Conservation (phyloP, 2,113 vertebrate species). For the Phylloscopus whistleri region DNA sequence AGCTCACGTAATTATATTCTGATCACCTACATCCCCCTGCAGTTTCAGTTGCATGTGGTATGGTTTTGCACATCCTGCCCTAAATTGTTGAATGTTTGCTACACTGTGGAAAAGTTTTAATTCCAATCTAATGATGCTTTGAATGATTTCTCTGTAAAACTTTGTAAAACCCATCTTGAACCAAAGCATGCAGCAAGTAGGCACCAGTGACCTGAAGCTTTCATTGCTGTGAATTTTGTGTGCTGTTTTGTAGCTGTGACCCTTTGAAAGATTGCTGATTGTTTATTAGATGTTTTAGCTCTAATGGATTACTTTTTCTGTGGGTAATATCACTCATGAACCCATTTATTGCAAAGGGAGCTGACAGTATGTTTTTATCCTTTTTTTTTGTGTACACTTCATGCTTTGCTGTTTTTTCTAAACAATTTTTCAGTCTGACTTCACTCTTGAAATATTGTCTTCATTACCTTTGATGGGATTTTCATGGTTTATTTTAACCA, state of each 20-base stretch:
- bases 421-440: not conserved
- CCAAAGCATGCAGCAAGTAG: not conserved
- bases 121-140: not conserved
- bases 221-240: not conserved
- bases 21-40: conserved; percentile 14
- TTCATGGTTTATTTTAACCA: conserved; percentile 25
- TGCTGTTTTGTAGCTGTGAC: not conserved
- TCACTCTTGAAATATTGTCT: not conserved
- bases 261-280: not conserved
- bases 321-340: not conserved
- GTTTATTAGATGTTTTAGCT: not conserved
- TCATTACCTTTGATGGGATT: conserved; percentile 16
- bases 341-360: not conserved
- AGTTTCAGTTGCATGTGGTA: conserved; percentile 10
- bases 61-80: conserved; percentile 10
- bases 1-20: conserved; percentile 50
- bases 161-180: not conserved
- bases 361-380: not conserved
- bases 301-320: not conserved
- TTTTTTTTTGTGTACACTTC: not conserved
- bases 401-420: not conserved
- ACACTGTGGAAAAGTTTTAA: not conserved
- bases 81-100: not conserved
- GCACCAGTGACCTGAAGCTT: not conserved
- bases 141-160: not conserved